phyloP scores from a whole-genome alignment of 2,797 vertebrate genomes.

The Phrynocephalus vlangalii region DNA sequence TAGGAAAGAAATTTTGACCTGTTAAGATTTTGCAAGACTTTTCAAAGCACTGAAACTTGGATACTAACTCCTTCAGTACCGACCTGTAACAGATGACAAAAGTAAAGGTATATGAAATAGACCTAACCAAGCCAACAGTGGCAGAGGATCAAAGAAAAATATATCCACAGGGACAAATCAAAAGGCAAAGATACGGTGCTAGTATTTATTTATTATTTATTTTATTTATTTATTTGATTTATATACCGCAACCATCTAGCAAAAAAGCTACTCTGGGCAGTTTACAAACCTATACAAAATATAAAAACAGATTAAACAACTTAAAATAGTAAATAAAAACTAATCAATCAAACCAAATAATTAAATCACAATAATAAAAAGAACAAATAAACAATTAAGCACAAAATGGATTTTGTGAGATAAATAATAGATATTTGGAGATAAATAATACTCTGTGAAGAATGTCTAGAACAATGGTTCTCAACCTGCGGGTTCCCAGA shows the following conservation, averaged over 20 bases:
- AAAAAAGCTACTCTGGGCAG: too few relatives aligned
- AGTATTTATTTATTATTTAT: not conserved
- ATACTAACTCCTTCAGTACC: conserved; percentile 15
- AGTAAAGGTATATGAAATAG: not conserved
- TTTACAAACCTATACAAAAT: too few relatives aligned
- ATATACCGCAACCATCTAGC: too few relatives aligned
- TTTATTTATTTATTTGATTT: too few relatives aligned
- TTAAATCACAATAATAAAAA: too few relatives aligned
- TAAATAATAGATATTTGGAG: too few relatives aligned
- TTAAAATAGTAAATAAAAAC: too few relatives aligned
- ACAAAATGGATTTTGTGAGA: too few relatives aligned
- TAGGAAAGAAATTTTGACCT: conserved; percentile 42
- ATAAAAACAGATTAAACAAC: too few relatives aligned
- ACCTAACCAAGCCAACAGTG: not conserved
- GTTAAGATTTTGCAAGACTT: not conserved
- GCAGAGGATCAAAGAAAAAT: not conserved
- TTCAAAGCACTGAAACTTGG: not conserved
- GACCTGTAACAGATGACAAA: not conserved
- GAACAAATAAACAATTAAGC: too few relatives aligned
- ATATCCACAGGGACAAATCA: not conserved
- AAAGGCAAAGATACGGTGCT: not conserved
- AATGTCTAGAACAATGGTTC: not conserved
- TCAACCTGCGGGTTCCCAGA: too few relatives aligned
- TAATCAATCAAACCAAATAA: too few relatives aligned
- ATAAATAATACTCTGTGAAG: not conserved